These are phyloP conservation scores for Tetragonula carbonaria DNA, from an alignment of 2,888 invertebrate genomes.

Conservation along the genomic window DNA sequence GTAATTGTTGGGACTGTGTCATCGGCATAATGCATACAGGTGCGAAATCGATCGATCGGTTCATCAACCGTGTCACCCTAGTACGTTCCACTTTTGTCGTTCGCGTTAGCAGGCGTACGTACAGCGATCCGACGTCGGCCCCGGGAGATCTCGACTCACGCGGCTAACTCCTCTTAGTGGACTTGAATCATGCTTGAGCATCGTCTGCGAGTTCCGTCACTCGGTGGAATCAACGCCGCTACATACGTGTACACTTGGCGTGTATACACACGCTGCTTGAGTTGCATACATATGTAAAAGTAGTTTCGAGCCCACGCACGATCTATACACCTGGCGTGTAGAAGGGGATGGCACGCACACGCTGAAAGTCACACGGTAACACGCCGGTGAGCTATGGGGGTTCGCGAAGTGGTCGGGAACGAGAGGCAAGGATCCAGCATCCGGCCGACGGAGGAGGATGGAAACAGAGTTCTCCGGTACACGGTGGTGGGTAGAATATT, in stretches of 20 bases:
- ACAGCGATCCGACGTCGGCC: slow-evolving; percentile 29
- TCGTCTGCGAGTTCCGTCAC: slow-evolving; percentile 49
- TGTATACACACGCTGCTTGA: not conserved
- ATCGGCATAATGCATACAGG: slow-evolving; percentile 22
- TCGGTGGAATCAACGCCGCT: slow-evolving; percentile 41
- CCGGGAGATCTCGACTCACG: slow-evolving; percentile 36
- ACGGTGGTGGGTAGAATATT: slow-evolving; percentile 82
- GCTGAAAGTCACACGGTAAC: slow-evolving; percentile 48
- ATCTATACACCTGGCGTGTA: slow-evolving; percentile 41
- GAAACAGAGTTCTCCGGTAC: slow-evolving; percentile 71
- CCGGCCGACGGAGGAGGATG: slow-evolving; percentile 48
- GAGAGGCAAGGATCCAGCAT: slow-evolving; percentile 41
- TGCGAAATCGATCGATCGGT: slow-evolving; percentile 53
- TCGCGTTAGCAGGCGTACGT: slow-evolving; percentile 24
- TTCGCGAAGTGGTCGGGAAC: slow-evolving; percentile 48
- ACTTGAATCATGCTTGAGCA: slow-evolving; percentile 62
- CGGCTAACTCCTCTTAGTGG: slow-evolving; percentile 47
- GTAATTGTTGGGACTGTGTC: slow-evolving; percentile 7
- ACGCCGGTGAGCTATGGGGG: slow-evolving; percentile 64
- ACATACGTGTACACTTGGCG: not conserved
- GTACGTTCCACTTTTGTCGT: slow-evolving; percentile 47
- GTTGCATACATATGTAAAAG: slow-evolving; percentile 30
- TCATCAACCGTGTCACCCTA: slow-evolving; percentile 51
- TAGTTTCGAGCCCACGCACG: slow-evolving; percentile 43
- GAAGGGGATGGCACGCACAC: slow-evolving; percentile 36